Evolutionary conservation across 2,888 invertebrate species (phyloP).

Genomic region (Netelia inedita): DNA sequence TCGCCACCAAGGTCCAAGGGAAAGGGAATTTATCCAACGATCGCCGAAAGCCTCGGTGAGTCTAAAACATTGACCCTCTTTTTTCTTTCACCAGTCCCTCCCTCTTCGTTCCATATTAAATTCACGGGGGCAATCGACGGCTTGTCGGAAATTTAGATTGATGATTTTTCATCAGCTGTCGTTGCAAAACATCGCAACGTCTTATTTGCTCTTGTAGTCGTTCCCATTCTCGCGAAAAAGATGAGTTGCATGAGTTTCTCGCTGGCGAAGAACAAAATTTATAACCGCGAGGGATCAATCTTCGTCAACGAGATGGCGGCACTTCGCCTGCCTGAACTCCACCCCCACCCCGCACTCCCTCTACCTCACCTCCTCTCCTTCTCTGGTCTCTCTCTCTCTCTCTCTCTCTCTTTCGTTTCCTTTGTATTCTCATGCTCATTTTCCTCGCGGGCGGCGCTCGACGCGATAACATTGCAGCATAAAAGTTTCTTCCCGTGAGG

Average conservation of each 20-base stretch:
- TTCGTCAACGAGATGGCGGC: conserved; percentile 27
- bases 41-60: conserved; percentile 35
- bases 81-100: not conserved
- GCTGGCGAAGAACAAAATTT: conserved; percentile 34
- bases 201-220: conserved; percentile 3
- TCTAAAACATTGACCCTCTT: not conserved
- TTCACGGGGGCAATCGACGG: conserved; percentile 11
- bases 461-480: conserved; percentile 45
- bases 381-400: conserved; percentile 36
- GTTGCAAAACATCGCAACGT: conserved; percentile 5
- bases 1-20: not conserved
- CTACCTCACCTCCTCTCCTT: not conserved
- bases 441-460: conserved; percentile 32
- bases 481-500: conserved; percentile 49
- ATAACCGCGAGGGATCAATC: conserved; percentile 46
- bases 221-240: conserved; percentile 7
- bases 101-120: conserved; percentile 2
- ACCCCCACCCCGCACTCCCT: not conserved
- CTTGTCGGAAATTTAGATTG: conserved; percentile 14
- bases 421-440: conserved; percentile 42
- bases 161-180: conserved; percentile 4
- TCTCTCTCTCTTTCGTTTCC: conserved; percentile 3
- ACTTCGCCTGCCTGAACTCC: conserved; percentile 13
- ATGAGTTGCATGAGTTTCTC: conserved; percentile 22
- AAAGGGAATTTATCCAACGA: conserved; percentile 12